These are phyloP conservation scores for Rallus crepitans DNA, from an alignment of 2,797 vertebrate species.

Conservation along the genomic window DNA sequence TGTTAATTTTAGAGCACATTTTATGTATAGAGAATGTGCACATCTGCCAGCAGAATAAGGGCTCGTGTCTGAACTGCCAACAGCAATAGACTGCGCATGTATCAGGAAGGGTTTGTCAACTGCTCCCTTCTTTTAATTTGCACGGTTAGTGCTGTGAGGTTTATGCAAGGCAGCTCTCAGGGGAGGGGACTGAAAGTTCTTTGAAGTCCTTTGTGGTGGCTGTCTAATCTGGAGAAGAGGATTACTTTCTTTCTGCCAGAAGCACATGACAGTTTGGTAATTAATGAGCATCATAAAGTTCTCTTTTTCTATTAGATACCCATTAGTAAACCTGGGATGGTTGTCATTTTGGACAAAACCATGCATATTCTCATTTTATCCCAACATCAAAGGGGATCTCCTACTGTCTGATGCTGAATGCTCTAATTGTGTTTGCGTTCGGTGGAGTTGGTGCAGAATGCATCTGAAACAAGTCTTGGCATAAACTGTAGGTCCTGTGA, in stretches of 20 bases:
- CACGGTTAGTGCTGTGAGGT: slow-evolving; percentile 88
- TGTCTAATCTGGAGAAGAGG: slow-evolving; percentile 92
- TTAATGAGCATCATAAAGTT: slow-evolving; percentile 98
- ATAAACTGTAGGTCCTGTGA: slow-evolving; percentile 53
- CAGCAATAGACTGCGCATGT: slow-evolving; percentile 55
- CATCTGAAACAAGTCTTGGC: slow-evolving; percentile 82
- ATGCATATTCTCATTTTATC: slow-evolving; percentile 95
- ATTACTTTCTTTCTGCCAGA: slow-evolving; percentile 90
- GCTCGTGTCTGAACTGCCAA: slow-evolving; percentile 60
- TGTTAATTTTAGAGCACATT: slow-evolving; percentile 2
- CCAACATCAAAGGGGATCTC: slow-evolving; percentile 96
- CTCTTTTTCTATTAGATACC: slow-evolving; percentile 95
- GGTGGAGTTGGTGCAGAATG: slow-evolving; percentile 86
- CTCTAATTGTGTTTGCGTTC: slow-evolving; percentile 95
- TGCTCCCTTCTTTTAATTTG: slow-evolving; percentile 73
- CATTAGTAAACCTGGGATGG: slow-evolving; percentile 95
- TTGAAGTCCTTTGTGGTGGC: slow-evolving; percentile 95
- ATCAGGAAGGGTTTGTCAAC: slow-evolving; percentile 73
- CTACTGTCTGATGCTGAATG: slow-evolving; percentile 94
- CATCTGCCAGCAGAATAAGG: slow-evolving; percentile 54
- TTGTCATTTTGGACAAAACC: slow-evolving; percentile 98
- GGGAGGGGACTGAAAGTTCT: slow-evolving; percentile 82
- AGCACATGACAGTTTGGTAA: slow-evolving; percentile 93
- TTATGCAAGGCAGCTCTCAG: slow-evolving; percentile 85
- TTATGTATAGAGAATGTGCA: background rate